phyloP scores from a whole-genome alignment of 1,140 invertebrate species.

The Diorhabda sublineata region DNA sequence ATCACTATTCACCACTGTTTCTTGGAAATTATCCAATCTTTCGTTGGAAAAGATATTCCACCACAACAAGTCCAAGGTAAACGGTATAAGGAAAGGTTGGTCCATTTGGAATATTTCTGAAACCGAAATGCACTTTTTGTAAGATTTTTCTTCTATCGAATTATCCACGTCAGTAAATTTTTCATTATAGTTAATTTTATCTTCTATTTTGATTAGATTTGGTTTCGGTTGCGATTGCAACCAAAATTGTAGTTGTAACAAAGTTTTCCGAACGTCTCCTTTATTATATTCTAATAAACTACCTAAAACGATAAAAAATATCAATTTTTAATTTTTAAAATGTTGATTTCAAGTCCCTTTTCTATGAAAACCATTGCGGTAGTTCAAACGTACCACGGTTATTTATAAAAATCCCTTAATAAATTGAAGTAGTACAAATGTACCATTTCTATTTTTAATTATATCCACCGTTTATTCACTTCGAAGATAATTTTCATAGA shows the following conservation, averaged over 20 bases:
- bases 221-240: slow-evolving; percentile 46
- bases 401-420: too few relatives aligned
- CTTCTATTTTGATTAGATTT: slow-evolving; percentile 12
- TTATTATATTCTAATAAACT: slow-evolving; percentile 53
- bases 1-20: background rate
- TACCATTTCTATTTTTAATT: too few relatives aligned
- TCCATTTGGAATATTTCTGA: slow-evolving; percentile 27
- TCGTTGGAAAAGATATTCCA: slow-evolving; percentile 31
- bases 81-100: slow-evolving; percentile 25
- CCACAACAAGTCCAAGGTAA: slow-evolving; percentile 37
- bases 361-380: too few relatives aligned
- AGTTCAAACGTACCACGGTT: too few relatives aligned
- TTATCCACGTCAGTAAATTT: background rate
- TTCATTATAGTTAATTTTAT: slow-evolving; percentile 3
- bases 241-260: slow-evolving; percentile 68
- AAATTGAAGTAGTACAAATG: too few relatives aligned
- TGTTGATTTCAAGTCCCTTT: too few relatives aligned
- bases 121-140: slow-evolving; percentile 28
- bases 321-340: too few relatives aligned
- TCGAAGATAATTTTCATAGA: too few relatives aligned
- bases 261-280: slow-evolving; percentile 66
- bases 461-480: too few relatives aligned
- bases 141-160: background rate
- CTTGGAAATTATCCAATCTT: background rate
- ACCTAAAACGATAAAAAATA: slow-evolving; percentile 18